These are phyloP conservation scores for Microtus ochrogaster DNA, from an alignment of 2,113 vertebrate genomes.

Conservation along the genomic window DNA sequence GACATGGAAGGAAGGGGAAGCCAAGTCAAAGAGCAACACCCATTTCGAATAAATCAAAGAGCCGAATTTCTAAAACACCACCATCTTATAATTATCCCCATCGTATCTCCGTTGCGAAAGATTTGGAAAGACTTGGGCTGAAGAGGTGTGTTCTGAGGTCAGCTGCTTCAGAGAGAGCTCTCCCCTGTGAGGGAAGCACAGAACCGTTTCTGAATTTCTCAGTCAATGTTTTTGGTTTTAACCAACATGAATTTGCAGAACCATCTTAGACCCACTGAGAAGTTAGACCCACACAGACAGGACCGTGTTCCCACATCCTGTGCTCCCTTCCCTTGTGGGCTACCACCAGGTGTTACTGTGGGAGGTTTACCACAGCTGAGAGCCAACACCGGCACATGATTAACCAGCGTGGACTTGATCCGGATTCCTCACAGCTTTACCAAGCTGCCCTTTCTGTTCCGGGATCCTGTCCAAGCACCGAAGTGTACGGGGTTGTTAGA, in stretches of 20 bases:
- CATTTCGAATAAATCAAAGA: conserved; percentile 36
- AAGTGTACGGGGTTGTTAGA: background rate
- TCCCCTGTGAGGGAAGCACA: conserved; percentile 49
- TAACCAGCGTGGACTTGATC: background rate
- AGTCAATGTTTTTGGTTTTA: background rate
- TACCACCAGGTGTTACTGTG: background rate
- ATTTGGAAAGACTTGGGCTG: background rate
- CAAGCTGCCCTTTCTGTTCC: background rate
- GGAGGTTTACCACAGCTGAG: background rate
- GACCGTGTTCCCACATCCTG: background rate
- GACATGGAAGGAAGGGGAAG: conserved; percentile 31
- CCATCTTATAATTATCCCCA: background rate
- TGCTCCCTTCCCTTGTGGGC: background rate
- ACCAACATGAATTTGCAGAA: conserved; percentile 16
- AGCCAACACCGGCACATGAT: background rate
- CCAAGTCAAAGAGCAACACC: background rate
- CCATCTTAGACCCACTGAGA: conserved; percentile 2
- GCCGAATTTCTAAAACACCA: background rate
- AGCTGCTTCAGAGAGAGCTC: background rate
- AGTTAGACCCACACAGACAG: background rate
- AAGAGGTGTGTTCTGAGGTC: background rate
- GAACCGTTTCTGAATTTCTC: background rate
- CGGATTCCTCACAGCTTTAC: background rate
- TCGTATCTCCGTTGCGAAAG: conserved; percentile 21
- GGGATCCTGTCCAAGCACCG: too few relatives aligned